phyloP scores from a whole-genome alignment of 2,113 vertebrate species.

The Gobiocypris rarus region DNA sequence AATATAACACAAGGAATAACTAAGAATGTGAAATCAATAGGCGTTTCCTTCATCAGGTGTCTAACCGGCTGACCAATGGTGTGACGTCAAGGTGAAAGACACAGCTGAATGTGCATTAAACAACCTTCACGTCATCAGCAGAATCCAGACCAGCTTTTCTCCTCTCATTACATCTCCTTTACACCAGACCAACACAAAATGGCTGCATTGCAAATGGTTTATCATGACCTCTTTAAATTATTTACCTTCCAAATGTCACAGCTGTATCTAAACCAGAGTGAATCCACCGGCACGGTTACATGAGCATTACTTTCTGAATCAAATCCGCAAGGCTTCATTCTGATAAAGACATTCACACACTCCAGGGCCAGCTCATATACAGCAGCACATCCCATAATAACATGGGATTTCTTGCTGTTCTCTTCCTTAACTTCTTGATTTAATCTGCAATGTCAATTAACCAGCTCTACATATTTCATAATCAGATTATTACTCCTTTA shows the following conservation, averaged over 20 bases:
- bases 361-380: background rate
- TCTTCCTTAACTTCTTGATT: background rate
- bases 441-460: background rate
- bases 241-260: background rate
- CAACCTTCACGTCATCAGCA: constrained; percentile 42
- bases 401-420: background rate
- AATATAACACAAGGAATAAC: too few relatives aligned
- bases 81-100: too few relatives aligned
- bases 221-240: background rate
- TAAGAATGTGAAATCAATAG: too few relatives aligned
- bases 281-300: background rate
- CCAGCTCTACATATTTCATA: background rate
- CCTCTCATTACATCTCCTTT: background rate
- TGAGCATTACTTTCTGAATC: too few relatives aligned
- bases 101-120: constrained; percentile 47
- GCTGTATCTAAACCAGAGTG: background rate
- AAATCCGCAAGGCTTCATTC: too few relatives aligned
- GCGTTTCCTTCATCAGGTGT: too few relatives aligned
- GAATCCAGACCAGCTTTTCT: constrained; percentile 10
- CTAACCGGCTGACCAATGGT: too few relatives aligned
- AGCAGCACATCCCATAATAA: background rate
- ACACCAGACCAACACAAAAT: background rate
- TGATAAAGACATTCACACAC: too few relatives aligned
- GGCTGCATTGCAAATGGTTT: background rate
- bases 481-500: background rate